Conservation (phyloP, 2,113 vertebrate genomes). For the Oryzias javanicus region DNA sequence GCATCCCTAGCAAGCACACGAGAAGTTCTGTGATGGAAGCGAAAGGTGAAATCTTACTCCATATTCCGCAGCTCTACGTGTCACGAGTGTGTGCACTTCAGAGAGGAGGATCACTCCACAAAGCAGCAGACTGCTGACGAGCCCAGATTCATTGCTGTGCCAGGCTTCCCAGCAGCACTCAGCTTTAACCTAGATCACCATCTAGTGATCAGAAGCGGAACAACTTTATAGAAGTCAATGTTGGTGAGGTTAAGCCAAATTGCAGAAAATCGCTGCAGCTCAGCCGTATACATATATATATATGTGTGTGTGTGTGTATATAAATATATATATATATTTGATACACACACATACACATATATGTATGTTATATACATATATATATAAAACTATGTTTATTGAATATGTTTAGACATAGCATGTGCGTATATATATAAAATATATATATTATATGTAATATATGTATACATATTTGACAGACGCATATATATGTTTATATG, state of each 20-base stretch:
- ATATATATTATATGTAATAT: too few relatives aligned
- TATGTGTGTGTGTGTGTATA: too few relatives aligned
- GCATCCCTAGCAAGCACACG: not conserved
- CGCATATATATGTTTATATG: too few relatives aligned
- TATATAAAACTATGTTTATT: too few relatives aligned
- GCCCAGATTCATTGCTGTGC: not conserved
- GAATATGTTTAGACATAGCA: too few relatives aligned
- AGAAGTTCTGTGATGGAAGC: conserved; percentile 21
- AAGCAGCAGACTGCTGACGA: conserved; percentile 25
- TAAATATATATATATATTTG: too few relatives aligned
- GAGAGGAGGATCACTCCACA: conserved; percentile 33
- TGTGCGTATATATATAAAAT: too few relatives aligned
- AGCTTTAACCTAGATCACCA: conserved; percentile 71
- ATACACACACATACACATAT: too few relatives aligned
- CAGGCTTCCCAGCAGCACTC: not conserved
- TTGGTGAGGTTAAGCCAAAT: not conserved
- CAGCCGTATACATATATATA: too few relatives aligned
- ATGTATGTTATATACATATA: too few relatives aligned
- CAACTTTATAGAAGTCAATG: not conserved
- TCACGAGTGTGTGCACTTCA: conserved; percentile 30
- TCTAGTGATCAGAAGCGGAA: conserved; percentile 52
- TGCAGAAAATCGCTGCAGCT: not conserved
- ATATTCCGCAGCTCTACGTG: conserved; percentile 12
- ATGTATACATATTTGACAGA: too few relatives aligned
- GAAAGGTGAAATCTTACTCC: conserved; percentile 16